Percentiles rank a stretch among this genome's conserved stretches.
These are phyloP conservation scores for Synergus umbraculus DNA, from an alignment of 2,888 invertebrate species.

Conservation along the genomic window DNA sequence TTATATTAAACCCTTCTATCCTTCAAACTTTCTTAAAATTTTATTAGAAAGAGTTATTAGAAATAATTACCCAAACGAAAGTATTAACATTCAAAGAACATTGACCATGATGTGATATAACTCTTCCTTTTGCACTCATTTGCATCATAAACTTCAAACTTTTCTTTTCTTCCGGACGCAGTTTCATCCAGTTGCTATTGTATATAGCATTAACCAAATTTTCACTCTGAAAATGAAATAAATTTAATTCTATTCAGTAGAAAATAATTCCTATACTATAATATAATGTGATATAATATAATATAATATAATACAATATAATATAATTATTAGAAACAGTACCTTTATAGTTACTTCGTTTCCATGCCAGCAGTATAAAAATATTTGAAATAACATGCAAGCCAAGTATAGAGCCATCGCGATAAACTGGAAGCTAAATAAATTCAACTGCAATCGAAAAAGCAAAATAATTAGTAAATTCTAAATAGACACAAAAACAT, in stretches of 20 bases:
- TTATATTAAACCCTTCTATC: background rate
- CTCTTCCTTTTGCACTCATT: constrained; percentile 15
- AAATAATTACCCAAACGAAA: constrained; percentile 39
- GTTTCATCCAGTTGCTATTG: constrained; percentile 43
- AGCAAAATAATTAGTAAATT: background rate
- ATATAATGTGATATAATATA: too few relatives aligned
- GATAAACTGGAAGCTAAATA: constrained; percentile 38
- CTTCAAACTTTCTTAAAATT: background rate
- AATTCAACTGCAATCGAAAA: constrained; percentile 26
- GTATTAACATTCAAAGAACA: constrained; percentile 44
- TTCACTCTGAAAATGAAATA: constrained; percentile 42
- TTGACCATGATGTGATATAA: constrained; percentile 46
- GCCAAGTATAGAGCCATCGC: constrained; percentile 40
- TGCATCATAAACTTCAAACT: constrained; percentile 44
- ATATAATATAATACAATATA: too few relatives aligned
- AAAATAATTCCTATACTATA: background rate
- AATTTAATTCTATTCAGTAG: too few relatives aligned
- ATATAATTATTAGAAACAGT: background rate
- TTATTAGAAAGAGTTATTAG: background rate
- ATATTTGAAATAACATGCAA: constrained; percentile 46
- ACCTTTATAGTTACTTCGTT: constrained; percentile 48
- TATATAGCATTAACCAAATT: constrained; percentile 42
- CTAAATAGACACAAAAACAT: background rate
- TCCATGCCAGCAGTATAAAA: constrained; percentile 48
- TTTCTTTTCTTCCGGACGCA: constrained; percentile 6